These are phyloP conservation scores for Alentia gelatinosa DNA, from an alignment of 2,888 invertebrate genomes.

Conservation along the genomic window DNA sequence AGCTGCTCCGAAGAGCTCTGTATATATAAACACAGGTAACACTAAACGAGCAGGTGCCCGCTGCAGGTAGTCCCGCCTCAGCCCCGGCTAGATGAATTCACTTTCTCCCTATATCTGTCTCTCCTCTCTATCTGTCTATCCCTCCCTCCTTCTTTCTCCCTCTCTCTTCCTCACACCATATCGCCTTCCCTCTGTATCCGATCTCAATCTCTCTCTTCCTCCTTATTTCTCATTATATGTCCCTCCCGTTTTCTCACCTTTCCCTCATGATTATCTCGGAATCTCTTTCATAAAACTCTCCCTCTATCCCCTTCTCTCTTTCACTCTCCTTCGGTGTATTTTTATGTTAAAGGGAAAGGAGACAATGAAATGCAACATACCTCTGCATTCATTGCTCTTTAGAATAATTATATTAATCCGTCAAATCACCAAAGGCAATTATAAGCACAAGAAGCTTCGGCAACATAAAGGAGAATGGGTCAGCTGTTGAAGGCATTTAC, in stretches of 20 bases:
- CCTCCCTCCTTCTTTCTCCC: not conserved
- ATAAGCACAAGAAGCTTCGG: too few species aligned
- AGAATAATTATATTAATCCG: too few species aligned
- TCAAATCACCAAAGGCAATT: too few species aligned
- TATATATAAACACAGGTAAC: constrained; percentile 26
- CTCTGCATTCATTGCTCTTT: too few species aligned
- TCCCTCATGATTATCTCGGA: not conserved
- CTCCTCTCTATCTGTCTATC: not conserved
- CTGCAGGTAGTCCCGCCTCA: not conserved
- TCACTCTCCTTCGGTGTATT: not conserved
- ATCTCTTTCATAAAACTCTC: not conserved
- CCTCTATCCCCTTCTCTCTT: not conserved
- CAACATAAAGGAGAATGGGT: too few species aligned
- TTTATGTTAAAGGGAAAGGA: too few species aligned
- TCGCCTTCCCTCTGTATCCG: not conserved
- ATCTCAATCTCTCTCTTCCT: not conserved
- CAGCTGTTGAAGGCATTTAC: too few species aligned
- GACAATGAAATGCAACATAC: too few species aligned
- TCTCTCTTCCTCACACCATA: not conserved
- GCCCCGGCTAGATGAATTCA: not conserved
- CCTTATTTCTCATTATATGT: not conserved
- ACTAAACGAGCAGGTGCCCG: not conserved
- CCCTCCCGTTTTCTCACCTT: not conserved
- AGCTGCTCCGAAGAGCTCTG: not conserved
- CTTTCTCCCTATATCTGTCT: not conserved